phyloP scores from a whole-genome alignment of 37 sponge, comb jelly and placozoan species.

The Sycon ciliatum region DNA sequence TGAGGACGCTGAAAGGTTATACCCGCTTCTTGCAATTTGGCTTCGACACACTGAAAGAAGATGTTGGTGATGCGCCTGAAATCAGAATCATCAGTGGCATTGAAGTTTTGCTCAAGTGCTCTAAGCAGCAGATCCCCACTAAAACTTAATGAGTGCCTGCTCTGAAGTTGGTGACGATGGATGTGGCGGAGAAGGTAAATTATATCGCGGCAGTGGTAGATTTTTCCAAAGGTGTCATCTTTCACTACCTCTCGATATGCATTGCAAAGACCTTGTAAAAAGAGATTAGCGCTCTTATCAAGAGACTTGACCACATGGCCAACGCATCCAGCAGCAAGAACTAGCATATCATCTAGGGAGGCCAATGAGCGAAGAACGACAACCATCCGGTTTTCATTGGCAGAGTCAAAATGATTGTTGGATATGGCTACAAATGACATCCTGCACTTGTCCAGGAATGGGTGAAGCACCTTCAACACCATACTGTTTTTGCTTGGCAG shows the following conservation, averaged over 20 bases:
- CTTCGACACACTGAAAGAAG: background rate
- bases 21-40: too few species aligned
- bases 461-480: conserved; percentile 31
- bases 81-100: conserved; percentile 25
- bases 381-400: conserved; percentile 32
- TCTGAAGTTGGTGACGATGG: conserved; percentile 28
- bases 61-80: background rate
- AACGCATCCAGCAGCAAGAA: background rate
- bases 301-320: conserved; percentile 19
- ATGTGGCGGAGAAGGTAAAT: conserved; percentile 69
- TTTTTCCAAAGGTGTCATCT: background rate
- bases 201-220: conserved; percentile 75
- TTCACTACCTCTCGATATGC: conserved; percentile 38
- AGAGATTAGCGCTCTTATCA: background rate
- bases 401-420: conserved; percentile 29
- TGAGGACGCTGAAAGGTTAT: too few species aligned
- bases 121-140: conserved; percentile 54
- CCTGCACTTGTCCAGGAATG: conserved; percentile 13
- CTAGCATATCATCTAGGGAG: background rate
- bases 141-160: conserved; percentile 5
- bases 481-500: conserved; percentile 37
- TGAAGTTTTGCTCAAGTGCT: conserved; percentile 86
- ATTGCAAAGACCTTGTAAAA: conserved; percentile 42
- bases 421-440: conserved; percentile 36
- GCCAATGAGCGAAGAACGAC: background rate